Evolutionary conservation across 2,113 vertebrate genomes (phyloP).

Genomic region (Odontesthes bonariensis): DNA sequence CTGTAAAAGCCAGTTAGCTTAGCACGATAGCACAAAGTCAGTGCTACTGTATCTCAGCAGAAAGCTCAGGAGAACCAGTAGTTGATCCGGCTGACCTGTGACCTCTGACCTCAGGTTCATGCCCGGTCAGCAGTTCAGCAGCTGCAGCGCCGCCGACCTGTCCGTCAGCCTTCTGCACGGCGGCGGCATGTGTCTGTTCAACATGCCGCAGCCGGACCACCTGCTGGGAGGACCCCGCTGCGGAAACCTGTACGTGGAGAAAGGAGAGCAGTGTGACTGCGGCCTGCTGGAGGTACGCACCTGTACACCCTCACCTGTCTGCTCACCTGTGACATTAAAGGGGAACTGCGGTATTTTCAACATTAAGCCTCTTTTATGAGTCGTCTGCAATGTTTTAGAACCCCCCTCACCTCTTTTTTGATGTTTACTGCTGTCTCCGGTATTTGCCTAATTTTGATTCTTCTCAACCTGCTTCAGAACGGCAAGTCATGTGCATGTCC

Average conservation of each 20-base stretch:
- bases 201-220: conserved; percentile 76
- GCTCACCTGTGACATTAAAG: not conserved
- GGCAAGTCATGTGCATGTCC: too few species aligned
- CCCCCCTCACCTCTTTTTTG: too few species aligned
- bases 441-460: too few species aligned
- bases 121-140: conserved; percentile 93
- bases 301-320: not conserved
- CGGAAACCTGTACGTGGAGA: conserved; percentile 89
- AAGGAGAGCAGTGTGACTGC: conserved; percentile 89
- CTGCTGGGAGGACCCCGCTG: conserved; percentile 80
- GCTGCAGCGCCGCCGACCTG: conserved; percentile 89
- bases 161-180: conserved; percentile 84
- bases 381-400: too few species aligned
- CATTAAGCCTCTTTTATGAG: too few species aligned
- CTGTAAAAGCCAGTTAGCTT: too few species aligned
- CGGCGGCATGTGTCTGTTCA: conserved; percentile 89
- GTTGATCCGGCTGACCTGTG: not conserved
- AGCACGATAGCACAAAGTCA: too few species aligned
- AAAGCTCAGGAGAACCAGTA: too few species aligned
- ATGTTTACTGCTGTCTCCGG: too few species aligned
- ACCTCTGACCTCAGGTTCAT: conserved; percentile 83
- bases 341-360: too few species aligned
- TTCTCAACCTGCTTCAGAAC: too few species aligned
- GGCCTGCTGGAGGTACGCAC: conserved; percentile 87
- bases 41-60: too few species aligned